Conservation (phyloP, 2,797 vertebrate species). For the Pogoniulus pusillus region DNA sequence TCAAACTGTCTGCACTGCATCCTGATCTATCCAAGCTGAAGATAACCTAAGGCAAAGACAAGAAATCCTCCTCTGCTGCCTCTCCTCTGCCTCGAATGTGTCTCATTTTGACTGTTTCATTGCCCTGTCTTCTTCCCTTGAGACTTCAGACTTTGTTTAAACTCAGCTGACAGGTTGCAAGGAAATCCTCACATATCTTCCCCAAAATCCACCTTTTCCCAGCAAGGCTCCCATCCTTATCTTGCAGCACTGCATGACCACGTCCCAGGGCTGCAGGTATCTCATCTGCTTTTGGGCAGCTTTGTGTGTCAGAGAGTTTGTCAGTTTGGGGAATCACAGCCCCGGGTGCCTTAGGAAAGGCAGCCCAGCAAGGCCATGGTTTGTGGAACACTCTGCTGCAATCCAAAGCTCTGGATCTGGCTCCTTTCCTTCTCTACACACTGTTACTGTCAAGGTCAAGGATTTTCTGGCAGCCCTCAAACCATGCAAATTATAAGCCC, state of each 20-base stretch:
- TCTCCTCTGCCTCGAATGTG: background rate
- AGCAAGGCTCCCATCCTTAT: background rate
- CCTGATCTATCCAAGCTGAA: background rate
- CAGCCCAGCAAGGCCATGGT: background rate
- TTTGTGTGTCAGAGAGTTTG: background rate
- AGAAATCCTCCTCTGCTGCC: background rate
- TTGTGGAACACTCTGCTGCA: constrained; percentile 12
- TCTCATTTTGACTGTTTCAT: background rate
- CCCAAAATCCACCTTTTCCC: background rate
- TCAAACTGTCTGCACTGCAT: background rate
- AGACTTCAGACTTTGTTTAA: background rate
- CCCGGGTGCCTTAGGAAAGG: background rate
- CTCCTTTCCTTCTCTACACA: background rate
- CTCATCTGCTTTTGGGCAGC: background rate
- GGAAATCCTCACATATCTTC: background rate
- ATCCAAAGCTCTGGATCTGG: background rate
- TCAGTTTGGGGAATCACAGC: background rate
- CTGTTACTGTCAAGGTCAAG: background rate
- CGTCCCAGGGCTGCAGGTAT: background rate
- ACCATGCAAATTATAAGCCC: background rate
- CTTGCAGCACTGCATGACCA: background rate
- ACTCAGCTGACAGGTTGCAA: background rate
- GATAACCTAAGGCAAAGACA: background rate
- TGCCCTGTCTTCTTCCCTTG: background rate
- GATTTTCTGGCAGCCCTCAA: constrained; percentile 26